Conservation (phyloP, 2,888 invertebrate species). For the Panorpa germanica region DNA sequence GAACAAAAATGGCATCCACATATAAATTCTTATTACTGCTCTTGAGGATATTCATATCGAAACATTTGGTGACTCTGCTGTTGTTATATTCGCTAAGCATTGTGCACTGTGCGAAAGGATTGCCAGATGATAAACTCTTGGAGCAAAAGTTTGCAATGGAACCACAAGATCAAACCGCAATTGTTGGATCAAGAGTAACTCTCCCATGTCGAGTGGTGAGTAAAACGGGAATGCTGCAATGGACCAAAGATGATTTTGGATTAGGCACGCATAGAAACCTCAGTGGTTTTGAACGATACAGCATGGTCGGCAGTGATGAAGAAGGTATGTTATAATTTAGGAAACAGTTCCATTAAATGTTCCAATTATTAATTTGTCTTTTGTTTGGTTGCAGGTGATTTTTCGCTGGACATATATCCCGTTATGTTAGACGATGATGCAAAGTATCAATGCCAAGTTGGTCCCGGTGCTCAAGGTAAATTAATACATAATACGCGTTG, state of each 20-base stretch:
- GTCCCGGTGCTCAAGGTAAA: conserved; percentile 52
- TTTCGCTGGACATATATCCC: conserved; percentile 75
- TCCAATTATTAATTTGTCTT: background rate
- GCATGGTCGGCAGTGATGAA: conserved; percentile 91
- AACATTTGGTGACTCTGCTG: too few relatives aligned
- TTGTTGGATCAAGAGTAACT: conserved; percentile 73
- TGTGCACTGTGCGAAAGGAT: too few relatives aligned
- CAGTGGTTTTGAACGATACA: conserved; percentile 81
- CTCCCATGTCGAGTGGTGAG: conserved; percentile 79
- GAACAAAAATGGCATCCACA: too few relatives aligned
- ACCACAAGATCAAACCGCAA: conserved; percentile 80
- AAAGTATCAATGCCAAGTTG: conserved; percentile 86
- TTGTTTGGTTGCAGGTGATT: conserved; percentile 49
- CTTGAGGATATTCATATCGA: too few relatives aligned
- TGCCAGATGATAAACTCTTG: too few relatives aligned
- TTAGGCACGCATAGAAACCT: conserved; percentile 79
- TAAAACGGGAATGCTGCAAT: conserved; percentile 79
- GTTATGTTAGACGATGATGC: conserved; percentile 87
- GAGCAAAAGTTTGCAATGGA: conserved; percentile 83
- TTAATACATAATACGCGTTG: too few relatives aligned
- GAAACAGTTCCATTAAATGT: conserved; percentile 8
- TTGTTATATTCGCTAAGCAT: too few relatives aligned
- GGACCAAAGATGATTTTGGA: conserved; percentile 95
- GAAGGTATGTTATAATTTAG: conserved; percentile 44
- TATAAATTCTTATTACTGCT: too few relatives aligned